Conservation (phyloP, 2,797 vertebrate species). For the Sus cebifrons region DNA sequence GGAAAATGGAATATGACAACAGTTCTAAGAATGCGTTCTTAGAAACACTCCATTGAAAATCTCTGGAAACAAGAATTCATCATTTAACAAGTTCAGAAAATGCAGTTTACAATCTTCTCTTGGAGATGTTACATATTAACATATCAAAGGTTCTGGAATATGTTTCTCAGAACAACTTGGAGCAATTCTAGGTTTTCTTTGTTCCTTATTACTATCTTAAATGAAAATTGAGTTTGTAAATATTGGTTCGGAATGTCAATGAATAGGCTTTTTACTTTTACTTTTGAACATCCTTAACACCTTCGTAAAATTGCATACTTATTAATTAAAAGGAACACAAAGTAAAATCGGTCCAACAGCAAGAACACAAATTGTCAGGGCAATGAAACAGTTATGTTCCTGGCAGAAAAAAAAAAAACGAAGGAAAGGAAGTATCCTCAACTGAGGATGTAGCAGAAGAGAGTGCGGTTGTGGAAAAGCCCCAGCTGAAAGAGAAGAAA, state of each 20-base stretch:
- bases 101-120: neutral
- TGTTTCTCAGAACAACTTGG: conserved; percentile 50
- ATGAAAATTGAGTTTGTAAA: conserved; percentile 72
- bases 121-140: neutral
- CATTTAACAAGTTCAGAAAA: conserved; percentile 40
- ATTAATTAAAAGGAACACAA: conserved; percentile 65
- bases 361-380: conserved; percentile 50
- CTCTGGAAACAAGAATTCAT: neutral
- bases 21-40: neutral
- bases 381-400: neutral
- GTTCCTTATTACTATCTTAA: neutral
- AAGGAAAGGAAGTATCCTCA: neutral
- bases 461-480: neutral
- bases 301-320: neutral
- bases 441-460: neutral
- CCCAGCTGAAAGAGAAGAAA: conserved; percentile 31
- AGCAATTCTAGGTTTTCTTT: neutral
- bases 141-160: neutral
- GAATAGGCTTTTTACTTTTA: conserved; percentile 8
- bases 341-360: conserved; percentile 61
- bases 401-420: conserved; percentile 6
- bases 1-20: conserved; percentile 30
- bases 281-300: conserved; percentile 31
- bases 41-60: neutral
- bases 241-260: conserved; percentile 39